phyloP scores from a whole-genome alignment of 2,113 vertebrate genomes.

The Charina bottae region DNA sequence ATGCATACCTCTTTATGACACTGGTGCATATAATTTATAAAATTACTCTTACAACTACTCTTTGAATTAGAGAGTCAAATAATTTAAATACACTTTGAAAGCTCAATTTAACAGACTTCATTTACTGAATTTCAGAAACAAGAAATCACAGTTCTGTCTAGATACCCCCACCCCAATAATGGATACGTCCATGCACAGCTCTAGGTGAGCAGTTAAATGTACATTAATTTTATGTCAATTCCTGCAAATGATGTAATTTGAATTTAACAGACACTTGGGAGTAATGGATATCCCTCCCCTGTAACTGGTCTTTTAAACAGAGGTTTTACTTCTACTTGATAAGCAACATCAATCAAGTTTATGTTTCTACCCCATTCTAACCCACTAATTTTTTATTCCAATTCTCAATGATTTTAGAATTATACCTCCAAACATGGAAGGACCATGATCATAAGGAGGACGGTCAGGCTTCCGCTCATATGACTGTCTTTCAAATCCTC shows the following conservation, averaged over 20 bases:
- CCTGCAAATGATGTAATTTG: background rate
- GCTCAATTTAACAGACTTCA: background rate
- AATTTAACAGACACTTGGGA: background rate
- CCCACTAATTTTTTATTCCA: conserved; percentile 29
- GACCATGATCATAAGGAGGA: conserved; percentile 80
- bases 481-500: conserved; percentile 84
- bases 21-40: background rate
- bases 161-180: background rate
- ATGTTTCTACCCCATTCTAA: background rate
- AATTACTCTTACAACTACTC: background rate
- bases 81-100: conserved; percentile 28
- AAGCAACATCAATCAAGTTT: conserved; percentile 9
- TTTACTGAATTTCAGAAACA: background rate
- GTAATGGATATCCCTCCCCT: background rate
- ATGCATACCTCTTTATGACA: background rate
- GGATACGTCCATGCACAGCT: background rate
- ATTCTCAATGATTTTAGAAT: conserved; percentile 30
- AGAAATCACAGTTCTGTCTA: background rate
- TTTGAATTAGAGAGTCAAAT: background rate
- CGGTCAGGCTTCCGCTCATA: conserved; percentile 89
- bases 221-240: background rate
- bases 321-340: conserved; percentile 1
- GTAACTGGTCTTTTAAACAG: background rate
- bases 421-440: conserved; percentile 85
- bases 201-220: background rate